Conservation (phyloP, 1,140 invertebrate species). For the Trichoplusia ni region DNA sequence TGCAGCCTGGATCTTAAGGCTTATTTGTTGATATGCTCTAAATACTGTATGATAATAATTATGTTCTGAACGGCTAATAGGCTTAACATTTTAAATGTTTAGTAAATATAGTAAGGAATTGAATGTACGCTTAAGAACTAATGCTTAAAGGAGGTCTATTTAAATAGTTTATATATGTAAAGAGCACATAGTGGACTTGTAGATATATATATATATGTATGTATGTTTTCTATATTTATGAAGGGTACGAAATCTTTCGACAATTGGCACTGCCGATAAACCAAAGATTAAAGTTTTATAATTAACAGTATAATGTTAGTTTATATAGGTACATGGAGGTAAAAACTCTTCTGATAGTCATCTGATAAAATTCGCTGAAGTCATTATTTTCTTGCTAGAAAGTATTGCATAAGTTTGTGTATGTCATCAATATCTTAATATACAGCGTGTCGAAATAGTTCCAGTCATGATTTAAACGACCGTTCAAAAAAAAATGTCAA, state of each 20-base stretch:
- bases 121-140: constrained; percentile 11
- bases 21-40: too few species aligned
- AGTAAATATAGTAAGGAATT: constrained; percentile 2
- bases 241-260: background rate
- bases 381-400: too few species aligned
- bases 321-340: background rate
- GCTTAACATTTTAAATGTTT: constrained; percentile 14
- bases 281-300: background rate
- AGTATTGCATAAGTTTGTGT: too few species aligned
- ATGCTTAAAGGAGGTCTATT: background rate
- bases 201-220: background rate
- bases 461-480: too few species aligned
- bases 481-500: too few species aligned
- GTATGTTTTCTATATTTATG: background rate
- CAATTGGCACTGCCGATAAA: constrained; percentile 5
- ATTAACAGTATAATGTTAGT: background rate
- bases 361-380: too few species aligned
- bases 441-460: too few species aligned
- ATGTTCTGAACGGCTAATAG: too few species aligned
- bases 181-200: constrained; percentile 1
- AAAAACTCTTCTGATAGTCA: background rate
- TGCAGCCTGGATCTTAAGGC: too few species aligned
- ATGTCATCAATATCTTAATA: too few species aligned
- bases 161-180: background rate
- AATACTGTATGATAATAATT: too few species aligned